Base-by-base conservation (phyloP, 2,113 vertebrate species). In the Arenaria interpres region DNA sequence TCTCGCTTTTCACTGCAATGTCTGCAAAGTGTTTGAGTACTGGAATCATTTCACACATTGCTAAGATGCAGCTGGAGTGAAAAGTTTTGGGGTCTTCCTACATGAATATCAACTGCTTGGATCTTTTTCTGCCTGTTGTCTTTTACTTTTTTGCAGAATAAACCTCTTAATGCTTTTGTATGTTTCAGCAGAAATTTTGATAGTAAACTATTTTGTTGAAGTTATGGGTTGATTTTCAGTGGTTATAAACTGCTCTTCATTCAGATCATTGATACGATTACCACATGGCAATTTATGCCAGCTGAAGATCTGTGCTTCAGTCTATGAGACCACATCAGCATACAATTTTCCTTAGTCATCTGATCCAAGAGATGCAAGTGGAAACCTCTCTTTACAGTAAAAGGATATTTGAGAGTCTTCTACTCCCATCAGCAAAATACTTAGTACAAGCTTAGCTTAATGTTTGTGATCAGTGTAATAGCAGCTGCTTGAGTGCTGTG, bases 381-480 rank as follows among this genome's bases (percentile, higher is more conserved):
- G 67, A 93, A 95, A 90, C 4, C 17, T 89, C 73, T 95, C 53
- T 76, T 93, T 60, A 53, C 56, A 87, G 82, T 73, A 73, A 87
- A 91, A 96, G 28, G 23, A 8, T 62, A 57, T 67, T 85, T 79
- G 39, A 64, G 32, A 90, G 39, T 76, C 66, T 91, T 90, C 50
- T 74, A 48, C 28, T 79, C 32, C 59, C 41, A 89, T 95, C 89
- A 96, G 89, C 90, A 95, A 91, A 95, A 81, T 64, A 30, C 57
- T 93, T 45, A 25, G 62, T 46, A 57, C 33, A 85, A 73, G 37
- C 74, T 85, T 71, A 94, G 83, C 75, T 90, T 85, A 72, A 10
- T 80, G 69, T 64, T 72, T 92, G 53, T 62, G 84, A 91, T 90
- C 80, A 78, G 63, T 85, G 62, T 87, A 97, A 96, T 64, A 89